phyloP scores from a whole-genome alignment of 2,797 vertebrate species.

The Hippocampus kuda region DNA sequence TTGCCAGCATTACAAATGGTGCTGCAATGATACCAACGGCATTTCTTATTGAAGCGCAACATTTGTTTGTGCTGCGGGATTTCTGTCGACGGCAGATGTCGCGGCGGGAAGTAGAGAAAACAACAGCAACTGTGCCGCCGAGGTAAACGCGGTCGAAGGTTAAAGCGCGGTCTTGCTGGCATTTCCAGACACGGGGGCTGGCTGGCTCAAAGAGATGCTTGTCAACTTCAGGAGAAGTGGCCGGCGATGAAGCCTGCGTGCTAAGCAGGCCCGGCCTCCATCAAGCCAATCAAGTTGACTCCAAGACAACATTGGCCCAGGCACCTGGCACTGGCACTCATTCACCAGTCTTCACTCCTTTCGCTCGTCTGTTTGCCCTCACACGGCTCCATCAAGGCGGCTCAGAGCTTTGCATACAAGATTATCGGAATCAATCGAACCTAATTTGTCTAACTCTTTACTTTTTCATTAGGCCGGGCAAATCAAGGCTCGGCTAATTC shows the following conservation, averaged over 20 bases:
- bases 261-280: slow-evolving; percentile 55
- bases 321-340: slow-evolving; percentile 52
- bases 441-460: slow-evolving; percentile 51
- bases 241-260: slow-evolving; percentile 55
- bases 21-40: slow-evolving; percentile 47
- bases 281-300: slow-evolving; percentile 52
- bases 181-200: background rate
- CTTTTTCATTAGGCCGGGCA: slow-evolving; percentile 63
- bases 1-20: slow-evolving; percentile 57
- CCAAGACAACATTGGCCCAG: slow-evolving; percentile 49
- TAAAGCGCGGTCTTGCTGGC: slow-evolving; percentile 18
- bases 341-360: slow-evolving; percentile 30
- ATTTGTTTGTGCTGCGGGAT: slow-evolving; percentile 35
- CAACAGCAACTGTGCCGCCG: slow-evolving; percentile 16
- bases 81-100: slow-evolving; percentile 42
- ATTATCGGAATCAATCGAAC: slow-evolving; percentile 57
- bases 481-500: slow-evolving; percentile 62
- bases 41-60: slow-evolving; percentile 45
- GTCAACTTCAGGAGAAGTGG: slow-evolving; percentile 63
- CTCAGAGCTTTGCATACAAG: slow-evolving; percentile 52
- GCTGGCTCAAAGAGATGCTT: slow-evolving; percentile 63
- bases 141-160: slow-evolving; percentile 18
- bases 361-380: slow-evolving; percentile 41
- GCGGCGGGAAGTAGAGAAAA: slow-evolving; percentile 32
- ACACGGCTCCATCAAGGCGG: slow-evolving; percentile 38